Evolutionary conservation across 1,140 invertebrate genomes (phyloP).

Genomic region (Brachionus rubens): DNA sequence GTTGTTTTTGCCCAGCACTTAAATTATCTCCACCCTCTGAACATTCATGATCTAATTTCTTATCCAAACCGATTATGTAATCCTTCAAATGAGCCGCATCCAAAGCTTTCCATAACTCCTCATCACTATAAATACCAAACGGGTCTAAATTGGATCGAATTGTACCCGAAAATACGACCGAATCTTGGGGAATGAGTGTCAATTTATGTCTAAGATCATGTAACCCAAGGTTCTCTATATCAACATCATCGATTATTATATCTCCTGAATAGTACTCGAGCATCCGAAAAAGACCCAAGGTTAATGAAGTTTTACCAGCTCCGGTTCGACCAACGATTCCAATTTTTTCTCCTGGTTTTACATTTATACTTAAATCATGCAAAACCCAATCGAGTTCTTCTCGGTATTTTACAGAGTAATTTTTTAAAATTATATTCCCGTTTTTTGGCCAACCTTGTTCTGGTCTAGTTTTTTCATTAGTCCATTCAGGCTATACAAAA

Average conservation of each 20-base stretch:
- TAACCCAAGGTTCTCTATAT: slow-evolving; percentile 68
- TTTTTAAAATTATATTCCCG: slow-evolving; percentile 64
- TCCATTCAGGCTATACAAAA: slow-evolving; percentile 50
- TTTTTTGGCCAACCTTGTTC: slow-evolving; percentile 63
- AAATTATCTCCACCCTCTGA: slow-evolving; percentile 46
- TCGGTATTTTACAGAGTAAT: slow-evolving; percentile 54
- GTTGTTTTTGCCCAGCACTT: slow-evolving; percentile 63
- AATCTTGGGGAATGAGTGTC: slow-evolving; percentile 86
- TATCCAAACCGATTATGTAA: slow-evolving; percentile 56
- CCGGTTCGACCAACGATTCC: slow-evolving; percentile 79
- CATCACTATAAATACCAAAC: slow-evolving; percentile 69
- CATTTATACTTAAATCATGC: slow-evolving; percentile 51
- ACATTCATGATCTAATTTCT: slow-evolving; percentile 54
- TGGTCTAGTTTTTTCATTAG: slow-evolving; percentile 53
- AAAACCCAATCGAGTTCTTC: slow-evolving; percentile 54
- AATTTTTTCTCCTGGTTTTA: slow-evolving; percentile 63
- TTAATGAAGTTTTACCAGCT: slow-evolving; percentile 82
- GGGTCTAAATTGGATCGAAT: slow-evolving; percentile 68
- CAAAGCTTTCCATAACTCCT: slow-evolving; percentile 70
- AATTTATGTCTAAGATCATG: slow-evolving; percentile 71
- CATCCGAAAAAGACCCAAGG: slow-evolving; percentile 63
- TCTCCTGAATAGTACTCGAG: slow-evolving; percentile 61
- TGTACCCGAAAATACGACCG: slow-evolving; percentile 79
- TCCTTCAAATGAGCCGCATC: slow-evolving; percentile 67
- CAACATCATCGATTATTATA: slow-evolving; percentile 69